Base-by-base conservation (phyloP, 1,140 invertebrate species). In the Arctopsyche grandis region DNA sequence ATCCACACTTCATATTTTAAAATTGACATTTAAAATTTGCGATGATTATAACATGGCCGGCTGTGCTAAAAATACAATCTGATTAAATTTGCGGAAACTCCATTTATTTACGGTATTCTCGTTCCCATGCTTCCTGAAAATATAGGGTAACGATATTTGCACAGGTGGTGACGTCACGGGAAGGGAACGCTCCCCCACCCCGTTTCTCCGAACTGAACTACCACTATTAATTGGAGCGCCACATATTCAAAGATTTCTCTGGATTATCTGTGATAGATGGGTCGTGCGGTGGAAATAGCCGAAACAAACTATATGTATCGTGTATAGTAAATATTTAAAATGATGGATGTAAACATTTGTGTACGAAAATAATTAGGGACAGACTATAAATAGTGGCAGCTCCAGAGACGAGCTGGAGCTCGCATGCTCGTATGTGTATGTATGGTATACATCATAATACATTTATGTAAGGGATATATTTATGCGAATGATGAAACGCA, bases 61-160 rank as follows among this genome's bases (percentile, higher is more conserved):
- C n/a, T n/a, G n/a, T n/a, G 29, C 29, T 38, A 38, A 38, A 38
- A 38, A 38, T 38, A 38, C 7, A 38, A 38, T 7, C 1, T 38
- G 29, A 38, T 38, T 38, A 60, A 60, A 60, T 60, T 60, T 21
- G 56, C 56, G 9, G 3, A 60, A 52, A 38, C 29, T 16, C 12
- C 48, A 52, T 21, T 21, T 74, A 29, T 69, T 29, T 16, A 16
- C 10, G 24, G 24, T 10, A n/a, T 69, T 44, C 38, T 38, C 60
- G 12, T 60, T 71, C 44, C 24, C 46, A n/a, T 14, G 38, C 16
- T 56, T 26, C 73, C 73, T 43, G 63, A 79, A 79, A 71, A 81
- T 81, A 79, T 81, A 81, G 80, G 80, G 74, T 81, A 81, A 81
- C 80, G 80, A 79, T 81, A 81, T 79, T 78, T 74, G 77, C 79